Conservation (phyloP, 2,797 vertebrate species). For the Onychomys torridus region DNA sequence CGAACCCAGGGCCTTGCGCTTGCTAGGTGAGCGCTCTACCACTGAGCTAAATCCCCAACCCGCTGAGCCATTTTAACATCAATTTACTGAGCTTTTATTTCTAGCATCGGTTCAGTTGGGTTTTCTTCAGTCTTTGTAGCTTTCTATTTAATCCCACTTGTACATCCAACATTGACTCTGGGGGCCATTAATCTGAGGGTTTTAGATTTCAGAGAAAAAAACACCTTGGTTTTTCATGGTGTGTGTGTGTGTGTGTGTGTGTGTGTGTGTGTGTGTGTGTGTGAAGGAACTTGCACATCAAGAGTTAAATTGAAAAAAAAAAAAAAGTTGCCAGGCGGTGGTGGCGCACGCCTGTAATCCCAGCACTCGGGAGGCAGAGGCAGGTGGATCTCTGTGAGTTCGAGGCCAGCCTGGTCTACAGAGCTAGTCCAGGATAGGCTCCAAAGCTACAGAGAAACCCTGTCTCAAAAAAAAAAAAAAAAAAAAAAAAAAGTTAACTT, state of each 20-base stretch:
- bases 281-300: neutral
- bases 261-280: neutral
- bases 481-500: neutral
- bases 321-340: too few relatives aligned
- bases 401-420: too few relatives aligned
- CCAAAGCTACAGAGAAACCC: too few relatives aligned
- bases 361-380: too few relatives aligned
- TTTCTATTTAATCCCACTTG: too few relatives aligned
- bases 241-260: neutral
- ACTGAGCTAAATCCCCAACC: too few relatives aligned
- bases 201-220: neutral
- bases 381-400: too few relatives aligned
- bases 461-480: too few relatives aligned
- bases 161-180: neutral
- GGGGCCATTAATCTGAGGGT: neutral
- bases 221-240: neutral
- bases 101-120: neutral
- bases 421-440: too few relatives aligned
- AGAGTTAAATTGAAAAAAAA: neutral
- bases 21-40: too few relatives aligned
- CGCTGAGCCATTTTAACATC: neutral
- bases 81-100: neutral
- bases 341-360: too few relatives aligned
- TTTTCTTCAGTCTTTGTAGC: neutral
- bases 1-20: too few relatives aligned